These are phyloP conservation scores for Hanleya hanleyi DNA, from an alignment of 2,888 invertebrate species.

Conservation along the genomic window DNA sequence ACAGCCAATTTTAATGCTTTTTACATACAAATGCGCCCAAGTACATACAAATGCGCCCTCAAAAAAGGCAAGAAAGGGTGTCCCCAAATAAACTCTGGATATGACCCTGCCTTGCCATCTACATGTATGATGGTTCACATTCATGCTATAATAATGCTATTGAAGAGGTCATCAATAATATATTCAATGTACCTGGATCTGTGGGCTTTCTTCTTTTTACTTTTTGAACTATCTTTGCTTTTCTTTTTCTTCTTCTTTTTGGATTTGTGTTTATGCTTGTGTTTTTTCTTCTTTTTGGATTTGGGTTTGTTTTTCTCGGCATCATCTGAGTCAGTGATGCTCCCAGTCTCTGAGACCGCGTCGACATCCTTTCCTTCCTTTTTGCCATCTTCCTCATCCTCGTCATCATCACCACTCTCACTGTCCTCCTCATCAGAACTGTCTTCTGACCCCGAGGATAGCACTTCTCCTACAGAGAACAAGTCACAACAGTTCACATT, in stretches of 20 bases:
- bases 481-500: too few relatives aligned
- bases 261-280: not conserved
- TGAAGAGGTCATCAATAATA: too few relatives aligned
- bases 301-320: not conserved
- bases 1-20: too few relatives aligned
- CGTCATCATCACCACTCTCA: not conserved
- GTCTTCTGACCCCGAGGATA: not conserved
- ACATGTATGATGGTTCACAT: too few relatives aligned
- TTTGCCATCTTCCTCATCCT: not conserved
- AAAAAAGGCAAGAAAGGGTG: too few relatives aligned
- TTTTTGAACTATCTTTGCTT: not conserved
- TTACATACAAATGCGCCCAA: too few relatives aligned
- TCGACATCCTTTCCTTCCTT: too few relatives aligned
- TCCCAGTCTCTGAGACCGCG: not conserved
- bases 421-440: not conserved
- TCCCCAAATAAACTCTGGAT: too few relatives aligned
- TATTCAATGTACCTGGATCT: slow-evolving; percentile 7
- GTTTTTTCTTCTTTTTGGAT: not conserved
- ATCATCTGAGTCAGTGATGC: not conserved
- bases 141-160: too few relatives aligned
- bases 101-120: too few relatives aligned
- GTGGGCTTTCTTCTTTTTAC: not conserved
- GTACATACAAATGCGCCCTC: too few relatives aligned
- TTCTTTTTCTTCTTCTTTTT: not conserved
- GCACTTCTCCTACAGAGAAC: not conserved